Evolutionary conservation across 2,888 invertebrate species (phyloP), one percentile per base, ranked within the genome.

Genomic region (Lordiphosa fenestrarum): DNA sequence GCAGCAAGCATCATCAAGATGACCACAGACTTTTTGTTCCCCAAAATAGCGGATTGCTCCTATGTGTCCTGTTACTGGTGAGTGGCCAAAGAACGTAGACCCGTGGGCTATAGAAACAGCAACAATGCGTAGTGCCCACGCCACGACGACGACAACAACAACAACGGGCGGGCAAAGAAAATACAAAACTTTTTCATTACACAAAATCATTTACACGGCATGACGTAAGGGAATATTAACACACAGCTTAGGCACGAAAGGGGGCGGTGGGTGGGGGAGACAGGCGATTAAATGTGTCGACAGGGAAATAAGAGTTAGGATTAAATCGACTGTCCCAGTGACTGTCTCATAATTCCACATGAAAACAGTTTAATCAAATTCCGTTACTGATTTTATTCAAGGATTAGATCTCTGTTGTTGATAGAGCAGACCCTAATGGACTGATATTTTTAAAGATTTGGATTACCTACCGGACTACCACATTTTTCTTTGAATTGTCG

Each of bases 51-150:
- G 55, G 95, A 95, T 76, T 95, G 95, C 90, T 93, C 94, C 78
- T 95, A 96, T 90, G 95, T 95, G 77, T 94, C 95, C 84, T 95
- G 95, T 90, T 96, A 95, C 90, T 96, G 96, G 95, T 94, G 91
- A 93, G 93, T 90, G 56, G 12, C 25, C 40, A 6, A 35, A 44
- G 15, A 44, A 15, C 44, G 44, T 44, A 44, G 25, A 30, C 44
- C 36, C 36, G 23, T 13, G 9, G 51, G 21, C 51, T 9, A 12
- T 33, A 54, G 38, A 38, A 46, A 47, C 53, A 53, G 46, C 46
- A 21, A 59, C 60, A 40, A 50, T 40, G 50, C 30, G 25, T n/a
- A 40, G 36, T 36, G 12, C 15, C 46, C 13, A 19, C 46, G 21
- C 44, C 41, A 47, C 41, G 40, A 51, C 25, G 40, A 58, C 38